Evolutionary conservation across 1,140 invertebrate genomes (phyloP).

Genomic region (Apis florea): DNA sequence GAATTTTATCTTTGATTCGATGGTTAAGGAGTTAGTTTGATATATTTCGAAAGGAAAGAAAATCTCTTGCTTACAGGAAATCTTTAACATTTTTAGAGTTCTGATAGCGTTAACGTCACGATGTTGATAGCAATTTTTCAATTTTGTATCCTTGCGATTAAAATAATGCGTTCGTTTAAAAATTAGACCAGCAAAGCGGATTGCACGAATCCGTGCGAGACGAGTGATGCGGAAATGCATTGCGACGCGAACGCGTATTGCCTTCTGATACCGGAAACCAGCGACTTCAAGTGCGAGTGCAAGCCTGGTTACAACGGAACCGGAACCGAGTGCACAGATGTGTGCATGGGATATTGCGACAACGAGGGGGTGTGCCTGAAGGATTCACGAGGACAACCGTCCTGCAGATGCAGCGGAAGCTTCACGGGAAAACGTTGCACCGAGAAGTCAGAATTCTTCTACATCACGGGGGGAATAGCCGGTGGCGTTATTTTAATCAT

Average conservation of each 20-base stretch:
- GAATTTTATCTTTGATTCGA: not conserved
- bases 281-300: conserved; percentile 95
- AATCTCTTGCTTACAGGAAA: too few species aligned
- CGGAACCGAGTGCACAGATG: conserved; percentile 90
- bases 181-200: conserved; percentile 88
- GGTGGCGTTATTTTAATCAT: conserved; percentile 95
- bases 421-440: conserved; percentile 95
- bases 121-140: too few species aligned
- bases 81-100: too few species aligned
- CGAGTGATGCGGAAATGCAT: conserved; percentile 90
- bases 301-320: conserved; percentile 96
- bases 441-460: conserved; percentile 96
- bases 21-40: too few species aligned
- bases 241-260: conserved; percentile 95
- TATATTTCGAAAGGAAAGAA: too few species aligned
- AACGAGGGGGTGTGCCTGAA: conserved; percentile 96
- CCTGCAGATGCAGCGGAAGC: conserved; percentile 93
- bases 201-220: conserved; percentile 95
- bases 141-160: not conserved
- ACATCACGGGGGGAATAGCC: conserved; percentile 95
- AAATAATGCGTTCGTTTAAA: not conserved
- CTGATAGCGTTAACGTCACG: too few species aligned
- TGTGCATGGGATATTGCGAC: conserved; percentile 93
- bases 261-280: conserved; percentile 90
- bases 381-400: conserved; percentile 89